Conservation (phyloP, 2,888 invertebrate species). For the Tanypteryx hageni region DNA sequence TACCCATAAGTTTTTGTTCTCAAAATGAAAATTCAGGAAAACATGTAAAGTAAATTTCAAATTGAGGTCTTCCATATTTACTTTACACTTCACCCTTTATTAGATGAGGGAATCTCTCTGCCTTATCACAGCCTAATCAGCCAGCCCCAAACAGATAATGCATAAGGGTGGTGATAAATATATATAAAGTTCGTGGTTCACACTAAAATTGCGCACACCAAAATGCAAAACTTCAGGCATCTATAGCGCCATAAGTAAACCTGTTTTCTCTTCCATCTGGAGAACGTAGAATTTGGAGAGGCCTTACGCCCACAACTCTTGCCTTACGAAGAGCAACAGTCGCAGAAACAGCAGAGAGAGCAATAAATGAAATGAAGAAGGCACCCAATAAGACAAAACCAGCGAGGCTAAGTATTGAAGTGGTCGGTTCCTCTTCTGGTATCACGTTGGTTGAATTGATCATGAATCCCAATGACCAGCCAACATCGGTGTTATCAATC, state of each 20-base stretch:
- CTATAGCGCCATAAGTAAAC: slow-evolving; percentile 36
- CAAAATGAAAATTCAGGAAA: too few relatives aligned
- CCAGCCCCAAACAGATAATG: background rate
- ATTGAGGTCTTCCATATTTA: too few relatives aligned
- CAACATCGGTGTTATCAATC: slow-evolving; percentile 73
- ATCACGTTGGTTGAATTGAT: slow-evolving; percentile 74
- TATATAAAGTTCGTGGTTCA: background rate
- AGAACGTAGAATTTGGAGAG: background rate
- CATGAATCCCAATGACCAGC: slow-evolving; percentile 77
- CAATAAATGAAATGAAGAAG: slow-evolving; percentile 4
- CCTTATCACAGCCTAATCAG: slow-evolving; percentile 42
- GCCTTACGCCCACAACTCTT: background rate
- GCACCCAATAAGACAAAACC: slow-evolving; percentile 18
- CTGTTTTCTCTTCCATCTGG: background rate
- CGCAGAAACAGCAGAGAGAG: slow-evolving; percentile 8
- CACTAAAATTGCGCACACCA: background rate
- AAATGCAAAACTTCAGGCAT: slow-evolving; percentile 21
- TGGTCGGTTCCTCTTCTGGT: slow-evolving; percentile 69
- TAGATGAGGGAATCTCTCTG: background rate
- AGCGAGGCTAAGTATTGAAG: slow-evolving; percentile 15
- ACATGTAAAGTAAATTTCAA: too few relatives aligned
- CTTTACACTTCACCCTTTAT: too few relatives aligned
- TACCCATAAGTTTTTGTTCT: too few relatives aligned
- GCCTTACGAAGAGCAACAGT: background rate
- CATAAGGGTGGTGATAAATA: slow-evolving; percentile 21